These are phyloP conservation scores for Boloria euphrosyne DNA, from an alignment of 2,888 invertebrate species.

Conservation along the genomic window DNA sequence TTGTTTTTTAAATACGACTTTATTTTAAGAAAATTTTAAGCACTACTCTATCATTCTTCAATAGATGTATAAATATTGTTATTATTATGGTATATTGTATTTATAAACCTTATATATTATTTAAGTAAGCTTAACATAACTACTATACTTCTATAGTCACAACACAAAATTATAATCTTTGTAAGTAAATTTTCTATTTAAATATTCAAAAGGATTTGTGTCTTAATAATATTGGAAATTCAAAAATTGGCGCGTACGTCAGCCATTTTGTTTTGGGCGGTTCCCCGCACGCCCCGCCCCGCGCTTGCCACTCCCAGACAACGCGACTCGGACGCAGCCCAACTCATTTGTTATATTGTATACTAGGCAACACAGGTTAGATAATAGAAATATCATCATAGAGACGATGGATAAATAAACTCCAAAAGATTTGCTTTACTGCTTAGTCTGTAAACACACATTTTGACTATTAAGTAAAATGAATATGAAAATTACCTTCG, in stretches of 20 bases:
- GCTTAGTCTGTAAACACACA: no score
- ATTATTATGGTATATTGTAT: no score
- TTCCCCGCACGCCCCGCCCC: conserved; percentile 78
- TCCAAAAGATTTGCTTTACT: no score
- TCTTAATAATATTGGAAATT: conserved; percentile 54
- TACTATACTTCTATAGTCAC: no score
- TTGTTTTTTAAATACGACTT: neutral
- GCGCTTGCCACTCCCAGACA: conserved; percentile 73
- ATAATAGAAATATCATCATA: conserved; percentile 13
- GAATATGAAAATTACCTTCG: no score
- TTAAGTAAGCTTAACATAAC: no score
- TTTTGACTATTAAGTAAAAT: no score
- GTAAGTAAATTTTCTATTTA: neutral
- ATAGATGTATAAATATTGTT: no score
- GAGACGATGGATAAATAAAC: no score
- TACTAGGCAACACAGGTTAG: conserved; percentile 65
- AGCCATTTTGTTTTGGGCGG: conserved; percentile 84
- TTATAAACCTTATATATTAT: no score
- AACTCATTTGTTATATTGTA: conserved; percentile 79
- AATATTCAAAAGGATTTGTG: conserved; percentile 17
- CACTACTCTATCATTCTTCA: no score
- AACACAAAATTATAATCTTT: no score
- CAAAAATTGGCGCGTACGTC: conserved; percentile 82
- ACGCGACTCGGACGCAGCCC: conserved; percentile 79
- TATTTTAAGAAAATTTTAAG: neutral